A percentile compares a stretch with the other conserved stretches of the same genome.
These are phyloP conservation scores for Tragelaphus eurycerus DNA, from an alignment of 2,797 vertebrate genomes.

Conservation along the genomic window DNA sequence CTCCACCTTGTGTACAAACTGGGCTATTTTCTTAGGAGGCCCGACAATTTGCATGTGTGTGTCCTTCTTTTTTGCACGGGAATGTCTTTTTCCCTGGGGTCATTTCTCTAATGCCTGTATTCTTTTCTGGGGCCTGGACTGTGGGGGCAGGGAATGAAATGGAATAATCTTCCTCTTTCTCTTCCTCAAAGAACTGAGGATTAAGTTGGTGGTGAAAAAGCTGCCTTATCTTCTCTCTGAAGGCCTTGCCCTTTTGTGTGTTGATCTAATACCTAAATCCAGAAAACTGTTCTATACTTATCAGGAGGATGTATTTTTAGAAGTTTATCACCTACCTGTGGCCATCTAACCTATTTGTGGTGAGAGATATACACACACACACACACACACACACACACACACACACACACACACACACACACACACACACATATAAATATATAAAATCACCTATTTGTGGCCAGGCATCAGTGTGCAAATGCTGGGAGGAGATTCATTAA, in stretches of 20 bases:
- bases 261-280: slow-evolving; percentile 5
- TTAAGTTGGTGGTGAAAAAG: slow-evolving; percentile 11
- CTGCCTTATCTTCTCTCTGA: not conserved
- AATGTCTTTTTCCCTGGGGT: not conserved
- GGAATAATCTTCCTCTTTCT: slow-evolving; percentile 43
- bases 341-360: not conserved
- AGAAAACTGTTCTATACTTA: not conserved
- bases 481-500: not conserved
- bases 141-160: not conserved
- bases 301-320: slow-evolving; percentile 21
- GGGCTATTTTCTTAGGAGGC: not conserved
- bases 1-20: not conserved
- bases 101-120: not conserved
- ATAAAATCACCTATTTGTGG: not conserved
- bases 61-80: not conserved
- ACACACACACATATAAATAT: too few species aligned
- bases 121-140: not conserved
- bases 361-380: too few species aligned
- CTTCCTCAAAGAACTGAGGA: slow-evolving; percentile 50
- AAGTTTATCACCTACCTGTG: not conserved
- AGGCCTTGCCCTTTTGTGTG: not conserved
- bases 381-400: too few species aligned
- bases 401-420: too few species aligned
- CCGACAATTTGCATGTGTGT: not conserved
- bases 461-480: too few species aligned